Evolutionary conservation across 2,888 invertebrate genomes (phyloP).

Genomic region (Tetropium fuscum): DNA sequence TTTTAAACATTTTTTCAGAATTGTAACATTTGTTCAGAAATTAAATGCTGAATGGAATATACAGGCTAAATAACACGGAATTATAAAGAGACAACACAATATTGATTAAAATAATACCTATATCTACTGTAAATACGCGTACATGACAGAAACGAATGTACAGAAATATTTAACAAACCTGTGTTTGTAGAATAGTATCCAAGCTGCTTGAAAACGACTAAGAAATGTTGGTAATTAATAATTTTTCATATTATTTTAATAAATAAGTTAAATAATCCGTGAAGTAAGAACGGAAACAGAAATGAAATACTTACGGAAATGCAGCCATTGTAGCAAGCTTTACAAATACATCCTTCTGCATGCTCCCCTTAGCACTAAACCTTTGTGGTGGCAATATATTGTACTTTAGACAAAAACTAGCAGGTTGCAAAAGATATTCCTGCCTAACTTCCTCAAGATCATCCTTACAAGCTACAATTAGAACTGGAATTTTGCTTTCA

Average conservation of each 20-base stretch:
- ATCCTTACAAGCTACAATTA: conserved; percentile 92
- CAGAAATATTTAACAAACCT: conserved; percentile 80
- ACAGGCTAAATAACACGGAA: too few species aligned
- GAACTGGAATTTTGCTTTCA: conserved; percentile 90
- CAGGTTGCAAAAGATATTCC: conserved; percentile 92
- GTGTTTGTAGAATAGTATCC: conserved; percentile 96
- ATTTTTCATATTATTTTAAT: conserved; percentile 11
- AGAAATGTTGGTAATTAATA: conserved; percentile 58
- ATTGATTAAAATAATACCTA: too few species aligned
- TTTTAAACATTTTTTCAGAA: too few species aligned
- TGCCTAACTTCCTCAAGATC: conserved; percentile 89
- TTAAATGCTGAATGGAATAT: too few species aligned
- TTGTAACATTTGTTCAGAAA: too few species aligned
- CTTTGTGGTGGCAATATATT: conserved; percentile 92
- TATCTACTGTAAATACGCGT: too few species aligned
- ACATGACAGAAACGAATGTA: too few species aligned
- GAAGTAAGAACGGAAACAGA: conserved; percentile 1
- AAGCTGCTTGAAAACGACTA: conserved; percentile 96
- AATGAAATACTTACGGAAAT: conserved; percentile 88
- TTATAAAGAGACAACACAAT: too few species aligned
- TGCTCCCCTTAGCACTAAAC: conserved; percentile 81
- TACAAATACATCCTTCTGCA: conserved; percentile 88
- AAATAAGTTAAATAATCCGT: not conserved
- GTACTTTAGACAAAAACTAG: conserved; percentile 93
- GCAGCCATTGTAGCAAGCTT: conserved; percentile 99